Evolutionary conservation across 2,797 vertebrate species (phyloP), one percentile per base, ranked within the genome.

Genomic region (Margarornis squamiger): DNA sequence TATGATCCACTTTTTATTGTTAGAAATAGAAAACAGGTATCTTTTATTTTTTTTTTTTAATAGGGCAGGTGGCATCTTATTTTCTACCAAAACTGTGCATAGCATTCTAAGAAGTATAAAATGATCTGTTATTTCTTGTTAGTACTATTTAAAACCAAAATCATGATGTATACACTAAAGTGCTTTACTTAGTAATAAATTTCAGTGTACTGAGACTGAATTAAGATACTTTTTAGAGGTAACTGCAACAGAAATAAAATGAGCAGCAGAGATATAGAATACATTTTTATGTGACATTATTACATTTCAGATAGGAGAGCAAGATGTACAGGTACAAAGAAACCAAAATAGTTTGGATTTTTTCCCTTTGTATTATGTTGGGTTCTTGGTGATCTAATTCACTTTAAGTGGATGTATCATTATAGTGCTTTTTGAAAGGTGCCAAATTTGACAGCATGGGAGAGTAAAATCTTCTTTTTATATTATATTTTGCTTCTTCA

Each of bases 401-500:
- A 80, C 58, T 96, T 96, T 97, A 95, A 92, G 83, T 96, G 80
- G 73, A 92, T 86, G 92, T 70, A 74, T 88, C 75, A 92, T 95
- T 90, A 92, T 71, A 94, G 75, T 90, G 32, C 61, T 78, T 95
- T 93, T 72, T 95, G 75, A 72, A 96, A 96, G 82, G 48, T 97
- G 79, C 79, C 95, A 74, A 34, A 92, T 94, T 91, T 95, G 77
- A 95, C 91, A 97, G 80, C 90, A 81, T 36, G 34, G 27, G 62
- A 96, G 57, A 95, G 36, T 79, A 67, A 97, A 70, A 83, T 85
- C 58, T 66, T 94, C 92, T 95, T 96, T 97, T 96, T 88, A 87
- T 93, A 94, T 91, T 93, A 90, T 74, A 95, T 96, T 96, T 96
- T 95, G 52, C 88, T 96, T 88, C 93, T 79, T 95, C 92, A 92